Base-by-base conservation (phyloP, 2,888 invertebrate species). In the Steinernema scapterisci region DNA sequence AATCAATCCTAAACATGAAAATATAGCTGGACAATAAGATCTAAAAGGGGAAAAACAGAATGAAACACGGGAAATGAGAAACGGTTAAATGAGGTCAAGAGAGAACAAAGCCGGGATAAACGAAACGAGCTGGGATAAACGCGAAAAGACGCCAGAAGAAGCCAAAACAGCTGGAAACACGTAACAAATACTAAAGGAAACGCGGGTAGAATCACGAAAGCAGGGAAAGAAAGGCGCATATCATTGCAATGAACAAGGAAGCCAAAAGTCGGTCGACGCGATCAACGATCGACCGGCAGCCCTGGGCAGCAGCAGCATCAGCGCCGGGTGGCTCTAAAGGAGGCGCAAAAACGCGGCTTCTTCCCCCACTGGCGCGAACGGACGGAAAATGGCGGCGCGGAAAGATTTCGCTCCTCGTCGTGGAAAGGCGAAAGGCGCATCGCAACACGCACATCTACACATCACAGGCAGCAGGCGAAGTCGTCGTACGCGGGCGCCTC, bases 401-500 rank as follows among this genome's bases (percentile, higher is more conserved):
- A 54, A 21, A n/a, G 16, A 25, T 63, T 25, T 63, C 27, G 11
- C 19, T 51, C 19, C 51, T 19, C 51, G 21, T 19, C 1, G 38
- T 3, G 38, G 9, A 9, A 3, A 38, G 38, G 38, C 38, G 38
- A 38, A 38, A 38, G 16, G 63, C 63, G 63, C 31, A 31, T 63
- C 63, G 63, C 63, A 31, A 63, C 63, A 63, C 63, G 27, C 54
- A 25, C 6, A 54, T 6, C 11, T 25, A 54, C 54, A 54, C 38
- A 38, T 9, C 38, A 38, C 5, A 38, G 38, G 38, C 38, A 9
- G 9, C 5, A 38, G 38, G 38, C 38, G 38, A 6, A 3, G 38
- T 38, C 38, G 38, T 38, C 38, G 38, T 38, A 38, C 38, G 38
- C 38, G 54, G n/a, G n/a, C n/a, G n/a, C n/a, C n/a, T n/a, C n/a